A percentile compares a stretch with the other conserved stretches of the same genome.
Conservation (phyloP, 2,113 vertebrate genomes). For the Epinephelus lanceolatus region DNA sequence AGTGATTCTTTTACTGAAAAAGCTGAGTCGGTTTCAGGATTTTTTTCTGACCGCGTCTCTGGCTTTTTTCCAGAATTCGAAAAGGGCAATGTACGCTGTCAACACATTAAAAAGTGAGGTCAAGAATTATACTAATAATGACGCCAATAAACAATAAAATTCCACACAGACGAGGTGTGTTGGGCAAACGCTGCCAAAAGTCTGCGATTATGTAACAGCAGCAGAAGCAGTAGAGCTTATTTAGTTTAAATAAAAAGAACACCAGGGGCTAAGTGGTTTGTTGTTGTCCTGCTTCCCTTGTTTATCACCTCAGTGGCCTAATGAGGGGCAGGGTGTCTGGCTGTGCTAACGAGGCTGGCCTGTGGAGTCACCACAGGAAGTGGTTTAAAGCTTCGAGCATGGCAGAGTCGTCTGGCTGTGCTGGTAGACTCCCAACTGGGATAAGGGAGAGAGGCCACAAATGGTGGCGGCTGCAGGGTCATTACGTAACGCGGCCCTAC, state of each 20-base stretch:
- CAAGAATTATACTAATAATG: slow-evolving; percentile 41
- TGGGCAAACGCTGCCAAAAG: slow-evolving; percentile 44
- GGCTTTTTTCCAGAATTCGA: slow-evolving; percentile 35
- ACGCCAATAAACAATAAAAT: slow-evolving; percentile 45
- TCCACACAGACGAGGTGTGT: slow-evolving; percentile 40
- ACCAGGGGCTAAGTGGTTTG: slow-evolving; percentile 55
- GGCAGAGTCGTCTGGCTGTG: slow-evolving; percentile 43
- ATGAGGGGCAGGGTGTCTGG: slow-evolving; percentile 76
- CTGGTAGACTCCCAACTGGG: slow-evolving; percentile 62
- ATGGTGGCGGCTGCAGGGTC: slow-evolving; percentile 54
- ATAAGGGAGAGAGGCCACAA: slow-evolving; percentile 61
- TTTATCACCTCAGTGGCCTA: slow-evolving; percentile 69
- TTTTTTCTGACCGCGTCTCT: slow-evolving; percentile 38
- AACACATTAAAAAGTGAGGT: slow-evolving; percentile 54
- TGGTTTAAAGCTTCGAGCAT: slow-evolving; percentile 64
- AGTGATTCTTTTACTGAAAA: slow-evolving; percentile 43
- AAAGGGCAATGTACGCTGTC: slow-evolving; percentile 14
- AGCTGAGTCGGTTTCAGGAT: slow-evolving; percentile 54
- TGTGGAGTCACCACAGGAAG: slow-evolving; percentile 75
- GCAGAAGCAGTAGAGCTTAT: slow-evolving; percentile 22
- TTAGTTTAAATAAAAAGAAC: slow-evolving; percentile 18
- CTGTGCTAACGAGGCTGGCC: slow-evolving; percentile 62
- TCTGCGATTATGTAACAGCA: slow-evolving; percentile 55
- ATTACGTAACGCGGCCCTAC: slow-evolving; percentile 58
- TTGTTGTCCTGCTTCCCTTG: slow-evolving; percentile 72